Base-by-base conservation (phyloP, 2,797 vertebrate genomes). In the Rhodeus uyekii region DNA sequence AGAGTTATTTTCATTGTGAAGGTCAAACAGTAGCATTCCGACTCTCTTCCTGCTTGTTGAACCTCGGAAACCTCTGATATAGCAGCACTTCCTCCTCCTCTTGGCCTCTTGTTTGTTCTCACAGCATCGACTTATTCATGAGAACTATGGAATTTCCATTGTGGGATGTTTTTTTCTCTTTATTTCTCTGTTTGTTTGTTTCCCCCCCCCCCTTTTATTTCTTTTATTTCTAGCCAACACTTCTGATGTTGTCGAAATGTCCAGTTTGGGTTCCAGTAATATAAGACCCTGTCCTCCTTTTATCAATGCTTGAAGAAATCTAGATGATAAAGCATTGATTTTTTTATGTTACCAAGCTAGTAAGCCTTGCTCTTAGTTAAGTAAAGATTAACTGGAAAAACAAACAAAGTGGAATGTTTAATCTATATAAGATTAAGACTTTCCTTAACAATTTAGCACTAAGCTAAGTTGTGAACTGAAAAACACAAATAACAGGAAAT, bases 41-140 rank as follows among this genome's bases (percentile, higher is more conserved):
- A 10, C 55, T 72, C 39, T 63, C 27, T 80, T 80, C 78, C 68
- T 80, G 68, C 68, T 48, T 63, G 68, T 9, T 80, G 55, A 72
- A 80, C 53, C 50, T 58, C 13, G 38, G 38, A 72, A 61, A 8
- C 68, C 42, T 63, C 55, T 50, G n/a, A 63, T 29, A 81, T 63
- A 73, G 68, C 78, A 27, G 19, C 12, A 72, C 14, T 81, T 80
- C 68, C 78, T 81, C 42, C 39, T 64, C 18, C 10, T 18, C 24
- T 50, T 22, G 34, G 53, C 67, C 53, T 72, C 50, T 61, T 74
- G 69, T 74, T 58, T 39, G 60, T 74, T 81, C 79, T 81, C 79
- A 53, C 68, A 74, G 64, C 36, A 72, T 34, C 18, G 0, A 32
- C 63, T 61, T n/a, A 38, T 72, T 72, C 42, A 74, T 38, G 32